Evolutionary conservation across 1,140 invertebrate genomes (phyloP), one percentile per base, ranked within the genome.

Genomic region (Ladona fulva): DNA sequence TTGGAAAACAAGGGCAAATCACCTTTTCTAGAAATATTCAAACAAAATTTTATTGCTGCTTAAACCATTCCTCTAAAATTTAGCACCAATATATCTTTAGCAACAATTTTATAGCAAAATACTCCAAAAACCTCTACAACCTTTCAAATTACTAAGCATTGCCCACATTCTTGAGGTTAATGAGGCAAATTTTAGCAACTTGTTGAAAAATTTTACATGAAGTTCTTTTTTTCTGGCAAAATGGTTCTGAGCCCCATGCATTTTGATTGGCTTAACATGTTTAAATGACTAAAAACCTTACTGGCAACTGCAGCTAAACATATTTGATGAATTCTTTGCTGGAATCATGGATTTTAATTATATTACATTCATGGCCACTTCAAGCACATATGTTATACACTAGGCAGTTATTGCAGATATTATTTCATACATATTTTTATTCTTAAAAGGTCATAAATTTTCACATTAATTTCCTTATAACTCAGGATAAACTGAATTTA

Each of bases 91-190:
- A 19, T 66, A 19, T 66, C 52, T 19, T 19, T 66, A 66, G 52
- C 52, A 66, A 66, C 52, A 66, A 66, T 66, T 66, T 66, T 22
- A 22, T 66, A 66, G 52, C 52, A 66, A 66, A 66, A 66, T 66
- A 66, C n/a, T 66, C 52, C 52, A 19, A 22, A 52, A 66, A 66
- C n/a, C 12, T 66, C 52, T 22, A 66, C 14, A 66, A 66, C 8
- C 8, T 37, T 37, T 37, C 8, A 37, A 1, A 37, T 37, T 37
- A 37, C 29, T 37, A 37, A 37, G 29, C 29, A 37, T 37, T 37
- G 29, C 29, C 29, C 29, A 37, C 8, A 5, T 37, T 8, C 29
- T 37, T 1, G 29, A 37, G 8, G 1, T 37, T 8, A 37, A 37
- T 37, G 29, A 37, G 29, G 29, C 29, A 37, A 37, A 5, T 5